phyloP scores from a whole-genome alignment of 2,113 vertebrate genomes.

The Nothobranchius furzeri region DNA sequence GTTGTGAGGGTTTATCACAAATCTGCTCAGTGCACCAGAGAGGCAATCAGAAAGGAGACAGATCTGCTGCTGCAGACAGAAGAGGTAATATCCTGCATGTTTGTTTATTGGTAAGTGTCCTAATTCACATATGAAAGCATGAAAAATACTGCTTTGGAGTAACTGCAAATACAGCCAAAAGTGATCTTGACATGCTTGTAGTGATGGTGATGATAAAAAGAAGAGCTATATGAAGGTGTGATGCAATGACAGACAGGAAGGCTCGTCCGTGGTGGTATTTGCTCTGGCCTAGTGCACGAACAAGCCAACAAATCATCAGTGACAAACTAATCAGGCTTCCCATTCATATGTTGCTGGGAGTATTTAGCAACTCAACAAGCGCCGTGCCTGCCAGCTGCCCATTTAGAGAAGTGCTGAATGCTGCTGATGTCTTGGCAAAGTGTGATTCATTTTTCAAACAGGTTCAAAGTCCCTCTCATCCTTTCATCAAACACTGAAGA shows the following conservation, averaged over 20 bases:
- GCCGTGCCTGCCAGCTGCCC: conserved; percentile 66
- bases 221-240: conserved; percentile 14
- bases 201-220: background rate
- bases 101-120: conserved; percentile 35
- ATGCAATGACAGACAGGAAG: conserved; percentile 22
- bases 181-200: background rate
- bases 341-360: conserved; percentile 58
- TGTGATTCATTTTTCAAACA: conserved; percentile 60
- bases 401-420: conserved; percentile 58
- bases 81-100: conserved; percentile 41
- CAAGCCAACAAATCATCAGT: conserved; percentile 63
- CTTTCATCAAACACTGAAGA: conserved; percentile 53
- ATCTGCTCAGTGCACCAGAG: conserved; percentile 37
- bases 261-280: conserved; percentile 36
- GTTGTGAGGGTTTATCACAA: conserved; percentile 51
- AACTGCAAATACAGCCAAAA: conserved; percentile 3
- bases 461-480: conserved; percentile 47
- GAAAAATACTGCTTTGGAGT: conserved; percentile 16
- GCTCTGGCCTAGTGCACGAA: conserved; percentile 14
- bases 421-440: conserved; percentile 43
- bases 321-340: conserved; percentile 69
- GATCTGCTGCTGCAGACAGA: conserved; percentile 13
- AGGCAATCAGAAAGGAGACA: conserved; percentile 41
- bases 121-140: conserved; percentile 15
- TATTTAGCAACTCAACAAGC: conserved; percentile 46